Evolutionary conservation across 2,797 vertebrate species (phyloP).

Genomic region (Rhynchotus rufescens): DNA sequence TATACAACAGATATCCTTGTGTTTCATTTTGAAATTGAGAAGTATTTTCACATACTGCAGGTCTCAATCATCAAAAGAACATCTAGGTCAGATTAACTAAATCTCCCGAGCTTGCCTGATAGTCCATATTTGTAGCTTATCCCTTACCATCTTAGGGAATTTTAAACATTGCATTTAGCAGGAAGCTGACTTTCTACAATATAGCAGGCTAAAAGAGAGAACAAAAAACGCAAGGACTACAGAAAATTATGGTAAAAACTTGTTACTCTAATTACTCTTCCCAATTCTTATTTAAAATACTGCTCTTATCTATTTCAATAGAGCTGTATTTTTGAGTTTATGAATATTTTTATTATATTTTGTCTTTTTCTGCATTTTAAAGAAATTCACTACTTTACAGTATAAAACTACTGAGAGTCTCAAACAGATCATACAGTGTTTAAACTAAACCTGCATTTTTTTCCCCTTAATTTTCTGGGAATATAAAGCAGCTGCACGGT

Average conservation of each 20-base stretch:
- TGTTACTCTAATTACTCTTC: background rate
- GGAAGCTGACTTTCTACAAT: slow-evolving; percentile 28
- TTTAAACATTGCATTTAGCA: slow-evolving; percentile 75
- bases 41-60: slow-evolving; percentile 79
- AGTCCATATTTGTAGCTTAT: slow-evolving; percentile 81
- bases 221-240: background rate
- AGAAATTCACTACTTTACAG: background rate
- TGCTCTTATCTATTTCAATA: background rate
- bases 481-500: background rate
- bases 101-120: slow-evolving; percentile 80
- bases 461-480: background rate
- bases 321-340: background rate
- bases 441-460: background rate
- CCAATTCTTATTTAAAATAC: background rate
- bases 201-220: slow-evolving; percentile 14
- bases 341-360: background rate
- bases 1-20: slow-evolving; percentile 69
- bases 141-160: slow-evolving; percentile 80
- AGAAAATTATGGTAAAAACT: background rate
- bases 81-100: slow-evolving; percentile 89
- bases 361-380: background rate
- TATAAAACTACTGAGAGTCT: background rate
- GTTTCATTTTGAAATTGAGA: slow-evolving; percentile 84
- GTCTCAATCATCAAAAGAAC: slow-evolving; percentile 88
- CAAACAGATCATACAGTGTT: background rate